phyloP scores from a whole-genome alignment of 2,888 invertebrate genomes.

The Pachydiplax longipennis region DNA sequence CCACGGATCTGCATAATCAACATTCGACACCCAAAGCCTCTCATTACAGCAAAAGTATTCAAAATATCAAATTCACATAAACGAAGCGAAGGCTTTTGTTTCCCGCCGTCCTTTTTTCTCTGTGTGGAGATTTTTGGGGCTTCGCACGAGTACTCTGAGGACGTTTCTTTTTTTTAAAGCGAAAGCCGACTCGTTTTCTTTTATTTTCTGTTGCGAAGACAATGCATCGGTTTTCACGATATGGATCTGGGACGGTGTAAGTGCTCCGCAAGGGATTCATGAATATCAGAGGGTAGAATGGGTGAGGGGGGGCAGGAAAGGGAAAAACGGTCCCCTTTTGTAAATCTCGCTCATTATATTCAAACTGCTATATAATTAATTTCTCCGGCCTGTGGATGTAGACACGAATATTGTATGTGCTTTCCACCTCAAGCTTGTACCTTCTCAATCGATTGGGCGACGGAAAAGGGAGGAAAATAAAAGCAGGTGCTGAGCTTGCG shows the following conservation, averaged over 20 bases:
- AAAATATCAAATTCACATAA: slow-evolving; percentile 18
- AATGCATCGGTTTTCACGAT: slow-evolving; percentile 30
- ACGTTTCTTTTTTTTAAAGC: neutral
- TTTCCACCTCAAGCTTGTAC: neutral
- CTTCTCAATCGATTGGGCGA: slow-evolving; percentile 1
- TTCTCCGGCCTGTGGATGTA: neutral
- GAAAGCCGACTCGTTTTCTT: neutral
- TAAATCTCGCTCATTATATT: slow-evolving; percentile 24
- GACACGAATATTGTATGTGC: neutral
- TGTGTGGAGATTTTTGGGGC: neutral
- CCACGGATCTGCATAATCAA: neutral
- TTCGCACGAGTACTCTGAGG: slow-evolving; percentile 11
- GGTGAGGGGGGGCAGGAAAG: neutral
- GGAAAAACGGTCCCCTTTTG: neutral
- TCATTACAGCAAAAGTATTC: neutral
- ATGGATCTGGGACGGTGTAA: slow-evolving; percentile 21
- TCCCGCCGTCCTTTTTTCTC: neutral
- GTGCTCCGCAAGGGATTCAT: neutral
- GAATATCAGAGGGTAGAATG: neutral
- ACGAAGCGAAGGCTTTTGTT: neutral
- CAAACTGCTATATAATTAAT: slow-evolving; percentile 31
- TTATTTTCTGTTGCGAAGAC: neutral
- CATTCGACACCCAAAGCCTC: neutral
- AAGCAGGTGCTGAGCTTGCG: neutral
- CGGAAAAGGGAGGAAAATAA: neutral